A percentile compares a stretch with the other conserved stretches of the same genome.
Conservation (phyloP, 2,888 invertebrate genomes). For the Meiosimyza platycephala region DNA sequence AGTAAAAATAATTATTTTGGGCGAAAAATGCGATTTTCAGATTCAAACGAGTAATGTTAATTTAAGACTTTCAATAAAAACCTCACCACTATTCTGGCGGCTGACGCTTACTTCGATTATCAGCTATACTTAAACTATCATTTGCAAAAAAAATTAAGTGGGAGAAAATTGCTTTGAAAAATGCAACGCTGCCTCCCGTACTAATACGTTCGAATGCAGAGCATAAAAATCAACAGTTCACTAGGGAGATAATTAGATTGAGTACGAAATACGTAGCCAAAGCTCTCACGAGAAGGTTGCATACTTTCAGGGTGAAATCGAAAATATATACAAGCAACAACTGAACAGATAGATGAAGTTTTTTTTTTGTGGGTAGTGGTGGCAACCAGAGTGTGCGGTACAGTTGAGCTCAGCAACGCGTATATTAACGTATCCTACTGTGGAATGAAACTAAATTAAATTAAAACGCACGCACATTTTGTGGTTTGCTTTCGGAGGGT, state of each 20-base stretch:
- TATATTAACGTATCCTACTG: background rate
- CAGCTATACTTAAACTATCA: no score
- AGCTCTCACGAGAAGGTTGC: conserved; percentile 28
- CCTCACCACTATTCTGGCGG: no score
- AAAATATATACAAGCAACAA: background rate
- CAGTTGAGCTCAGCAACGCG: conserved; percentile 15
- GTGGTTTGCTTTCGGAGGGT: background rate
- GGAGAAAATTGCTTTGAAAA: no score
- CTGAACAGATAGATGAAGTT: background rate
- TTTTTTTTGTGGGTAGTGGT: background rate
- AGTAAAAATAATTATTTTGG: no score
- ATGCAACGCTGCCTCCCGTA: no score
- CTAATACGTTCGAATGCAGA: no score
- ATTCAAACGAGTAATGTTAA: no score
- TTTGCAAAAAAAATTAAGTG: no score
- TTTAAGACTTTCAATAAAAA: no score
- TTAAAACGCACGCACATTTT: background rate
- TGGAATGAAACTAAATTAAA: background rate
- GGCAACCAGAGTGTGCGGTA: conserved; percentile 14
- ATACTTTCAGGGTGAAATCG: conserved; percentile 44
- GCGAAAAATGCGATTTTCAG: no score
- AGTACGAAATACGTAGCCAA: background rate
- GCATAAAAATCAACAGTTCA: conserved; percentile 16
- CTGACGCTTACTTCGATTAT: no score
- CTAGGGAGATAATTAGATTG: conserved; percentile 24